These are phyloP conservation scores for Seira ritae DNA, from an alignment of 2,888 invertebrate species.

Conservation along the genomic window DNA sequence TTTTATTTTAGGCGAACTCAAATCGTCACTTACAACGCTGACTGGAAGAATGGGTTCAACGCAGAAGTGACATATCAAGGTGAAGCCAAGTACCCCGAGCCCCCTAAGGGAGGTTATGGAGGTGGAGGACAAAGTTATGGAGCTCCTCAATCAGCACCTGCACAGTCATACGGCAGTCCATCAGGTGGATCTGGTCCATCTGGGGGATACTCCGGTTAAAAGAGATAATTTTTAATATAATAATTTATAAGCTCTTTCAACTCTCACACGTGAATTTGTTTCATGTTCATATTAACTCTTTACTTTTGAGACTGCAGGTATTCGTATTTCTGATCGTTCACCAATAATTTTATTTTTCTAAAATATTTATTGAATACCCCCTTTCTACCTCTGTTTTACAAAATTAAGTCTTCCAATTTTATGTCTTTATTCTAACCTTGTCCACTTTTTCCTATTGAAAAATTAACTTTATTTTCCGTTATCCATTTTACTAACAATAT, in stretches of 20 bases:
- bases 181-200: constrained; percentile 46
- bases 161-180: constrained; percentile 48
- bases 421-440: too few relatives aligned
- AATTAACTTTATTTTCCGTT: too few relatives aligned
- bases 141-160: constrained; percentile 46
- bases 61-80: constrained; percentile 64
- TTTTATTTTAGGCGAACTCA: constrained; percentile 59
- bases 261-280: background rate
- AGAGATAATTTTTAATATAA: background rate
- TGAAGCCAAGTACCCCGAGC: constrained; percentile 68
- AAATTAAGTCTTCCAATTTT: too few relatives aligned
- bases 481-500: too few relatives aligned
- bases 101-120: constrained; percentile 59
- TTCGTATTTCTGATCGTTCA: too few relatives aligned
- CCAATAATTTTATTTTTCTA: too few relatives aligned
- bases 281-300: background rate
- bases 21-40: constrained; percentile 71
- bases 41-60: constrained; percentile 72
- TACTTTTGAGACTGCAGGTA: constrained; percentile 15
- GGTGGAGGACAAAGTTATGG: constrained; percentile 53
- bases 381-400: too few relatives aligned
- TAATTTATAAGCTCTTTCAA: background rate
- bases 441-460: too few relatives aligned
- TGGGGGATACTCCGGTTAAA: constrained; percentile 54
- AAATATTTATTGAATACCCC: too few relatives aligned